Evolutionary conservation across 2,888 invertebrate genomes (phyloP), one percentile per base, ranked within the genome.

Genomic region (Diarsia mendica): DNA sequence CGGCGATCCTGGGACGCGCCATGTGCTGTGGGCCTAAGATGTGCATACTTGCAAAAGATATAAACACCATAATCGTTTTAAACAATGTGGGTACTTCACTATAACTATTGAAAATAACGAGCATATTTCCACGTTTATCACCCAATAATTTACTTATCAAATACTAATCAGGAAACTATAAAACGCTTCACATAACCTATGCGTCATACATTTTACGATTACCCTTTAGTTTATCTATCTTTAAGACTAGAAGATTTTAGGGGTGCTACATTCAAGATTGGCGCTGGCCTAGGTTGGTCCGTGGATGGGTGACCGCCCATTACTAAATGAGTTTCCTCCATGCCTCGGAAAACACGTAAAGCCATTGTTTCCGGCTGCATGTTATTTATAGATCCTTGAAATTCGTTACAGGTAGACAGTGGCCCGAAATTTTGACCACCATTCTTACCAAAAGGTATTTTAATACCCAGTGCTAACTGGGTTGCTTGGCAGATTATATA

Each of bases 161-260:
- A 70, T 2, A 23, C 51, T 61, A 67, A 68, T 84, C 33, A 79
- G 84, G 53, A 80, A 80, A 55, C 39, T 23, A 44, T 79, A 61
- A 71, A 83, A 60, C n/a, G 3, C 3, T 28, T 20, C 13, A 46
- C 48, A 53, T 33, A 65, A 60, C 39, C 33, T 67, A 66, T 8
- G 23, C n/a, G 18, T 13, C 18, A 20, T 46, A 44, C 11, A 49
- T 51, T 83, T 66, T 66, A 67, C 55, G 49, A 39, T 53, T 18
- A 49, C n/a, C 6, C 3, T 64, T 58, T 20, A 67, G 13, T 49
- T 11, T 39, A 82, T 9, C 2, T 64, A 53, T 68, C 58, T 53
- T 46, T 48, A 49, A 82, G 65, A 46, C 20, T 65, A 65, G 28
- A 51, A 51, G 44, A 53, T 33, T n/a, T 63, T 61, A 61, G 60